Base-by-base conservation (phyloP, 2,888 invertebrate species). In the Griposia aprilina region DNA sequence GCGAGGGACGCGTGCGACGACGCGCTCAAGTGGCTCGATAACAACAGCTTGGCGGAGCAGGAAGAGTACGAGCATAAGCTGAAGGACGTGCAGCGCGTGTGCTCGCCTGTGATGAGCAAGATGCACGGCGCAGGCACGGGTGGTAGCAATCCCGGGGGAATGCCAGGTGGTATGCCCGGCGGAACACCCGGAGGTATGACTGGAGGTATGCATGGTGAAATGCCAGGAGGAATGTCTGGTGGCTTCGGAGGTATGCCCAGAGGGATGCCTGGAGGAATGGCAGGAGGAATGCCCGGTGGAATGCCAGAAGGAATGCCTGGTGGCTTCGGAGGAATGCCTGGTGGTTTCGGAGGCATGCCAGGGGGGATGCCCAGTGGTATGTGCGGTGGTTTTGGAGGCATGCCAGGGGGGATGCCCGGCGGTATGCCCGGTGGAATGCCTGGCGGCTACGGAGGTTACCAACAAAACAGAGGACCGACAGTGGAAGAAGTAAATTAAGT, bases 1-100 rank as follows among this genome's bases (percentile, higher is more conserved):
- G 97, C 97, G 1, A 91, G 93, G n/a, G 92, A 91, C 7, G 95
- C 96, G 76, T 98, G 98, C 89, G 97, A 97, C 0, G 97, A 97
- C 68, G 97, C 97, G 55, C 93, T 98, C 71, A 96, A 95, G 74
- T 98, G 98, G 98, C 94, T 98, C 82, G 98, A 98, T 91, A 94
- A 96, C 91, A 98, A 98, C 95, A 97, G 96, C 26, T 94, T 97
- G 89, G 98, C 97, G 15, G 98, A 97, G 75, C 97, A 97, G 91
- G 98, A 97, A 41, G 98, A 97, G 91, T 97, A 97, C 88, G 97
- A 98, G 81, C 97, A 97, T 88, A 97, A 96, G 87, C 89, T 97
- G 88, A 97, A 97, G 88, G 98, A 98, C 73, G 69, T 98, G 69
- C 97, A 97, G 89, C 94, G 95, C 68, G 93, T 95, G 2, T 98